A percentile compares a stretch with the other conserved stretches of the same genome.
Evolutionary conservation across 2,888 invertebrate genomes (phyloP).

Genomic region (Eilema depressum): DNA sequence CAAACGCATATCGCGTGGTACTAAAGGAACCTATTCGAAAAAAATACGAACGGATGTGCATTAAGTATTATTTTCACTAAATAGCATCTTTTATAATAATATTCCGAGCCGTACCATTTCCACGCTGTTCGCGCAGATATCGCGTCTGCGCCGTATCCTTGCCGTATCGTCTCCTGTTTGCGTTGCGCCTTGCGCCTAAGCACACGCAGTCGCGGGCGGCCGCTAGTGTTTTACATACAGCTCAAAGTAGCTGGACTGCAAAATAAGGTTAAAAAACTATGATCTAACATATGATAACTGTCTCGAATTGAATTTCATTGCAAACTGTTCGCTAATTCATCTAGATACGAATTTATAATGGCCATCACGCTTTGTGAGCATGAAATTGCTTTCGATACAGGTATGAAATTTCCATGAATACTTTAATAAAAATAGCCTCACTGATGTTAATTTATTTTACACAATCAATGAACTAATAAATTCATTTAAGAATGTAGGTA

Average conservation of each 20-base stretch:
- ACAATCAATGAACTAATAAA: not conserved
- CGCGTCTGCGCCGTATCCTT: too few relatives aligned
- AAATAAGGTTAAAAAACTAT: not conserved
- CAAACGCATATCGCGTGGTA: too few relatives aligned
- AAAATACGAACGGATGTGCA: too few relatives aligned
- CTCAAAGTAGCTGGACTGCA: not conserved
- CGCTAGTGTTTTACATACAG: too few relatives aligned
- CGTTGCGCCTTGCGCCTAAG: too few relatives aligned
- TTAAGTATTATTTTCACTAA: too few relatives aligned
- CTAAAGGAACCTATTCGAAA: too few relatives aligned
- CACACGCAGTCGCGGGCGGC: too few relatives aligned
- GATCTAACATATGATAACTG: conserved; percentile 4
- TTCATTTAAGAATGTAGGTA: not conserved
- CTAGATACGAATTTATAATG: not conserved
- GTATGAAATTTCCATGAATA: conserved; percentile 1
- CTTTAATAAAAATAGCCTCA: conserved; percentile 1
- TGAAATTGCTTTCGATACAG: conserved; percentile 1
- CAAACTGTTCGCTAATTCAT: conserved; percentile 1
- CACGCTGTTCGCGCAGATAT: too few relatives aligned
- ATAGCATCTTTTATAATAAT: too few relatives aligned
- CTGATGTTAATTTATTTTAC: not conserved
- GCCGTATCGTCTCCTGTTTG: too few relatives aligned
- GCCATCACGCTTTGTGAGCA: conserved; percentile 2
- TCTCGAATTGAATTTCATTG: conserved; percentile 2
- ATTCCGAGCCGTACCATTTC: too few relatives aligned